These are phyloP conservation scores for Ginglymostoma cirratum DNA, from an alignment of 2,113 vertebrate genomes.

Conservation along the genomic window DNA sequence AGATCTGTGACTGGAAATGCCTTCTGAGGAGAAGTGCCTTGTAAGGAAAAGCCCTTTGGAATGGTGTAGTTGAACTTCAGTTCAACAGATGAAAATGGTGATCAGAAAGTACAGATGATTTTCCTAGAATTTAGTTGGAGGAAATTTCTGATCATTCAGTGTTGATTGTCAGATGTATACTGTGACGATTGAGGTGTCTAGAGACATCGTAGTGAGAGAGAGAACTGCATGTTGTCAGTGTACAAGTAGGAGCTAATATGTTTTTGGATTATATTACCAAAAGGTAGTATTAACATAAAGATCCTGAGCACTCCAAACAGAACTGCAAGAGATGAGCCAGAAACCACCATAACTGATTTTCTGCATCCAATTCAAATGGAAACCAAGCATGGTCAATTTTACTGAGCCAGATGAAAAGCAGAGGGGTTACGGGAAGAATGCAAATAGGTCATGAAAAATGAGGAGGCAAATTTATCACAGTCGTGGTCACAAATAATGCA, in stretches of 20 bases:
- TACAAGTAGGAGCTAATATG: neutral
- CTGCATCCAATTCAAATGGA: neutral
- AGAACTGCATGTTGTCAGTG: neutral
- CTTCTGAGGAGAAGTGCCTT: neutral
- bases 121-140: neutral
- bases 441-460: too few relatives aligned
- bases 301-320: neutral
- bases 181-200: neutral
- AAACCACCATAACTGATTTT: neutral
- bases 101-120: neutral
- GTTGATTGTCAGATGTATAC: neutral
- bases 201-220: neutral
- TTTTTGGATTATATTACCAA: neutral
- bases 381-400: neutral
- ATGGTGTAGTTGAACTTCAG: neutral
- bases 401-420: neutral
- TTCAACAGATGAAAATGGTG: neutral
- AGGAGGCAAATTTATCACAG: too few relatives aligned
- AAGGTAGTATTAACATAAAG: neutral
- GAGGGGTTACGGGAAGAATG: neutral
- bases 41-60: neutral
- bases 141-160: neutral
- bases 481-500: too few relatives aligned
- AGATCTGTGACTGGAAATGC: neutral
- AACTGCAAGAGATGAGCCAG: neutral